phyloP scores from a whole-genome alignment of 2,797 vertebrate species.

The Danio tinwini region DNA sequence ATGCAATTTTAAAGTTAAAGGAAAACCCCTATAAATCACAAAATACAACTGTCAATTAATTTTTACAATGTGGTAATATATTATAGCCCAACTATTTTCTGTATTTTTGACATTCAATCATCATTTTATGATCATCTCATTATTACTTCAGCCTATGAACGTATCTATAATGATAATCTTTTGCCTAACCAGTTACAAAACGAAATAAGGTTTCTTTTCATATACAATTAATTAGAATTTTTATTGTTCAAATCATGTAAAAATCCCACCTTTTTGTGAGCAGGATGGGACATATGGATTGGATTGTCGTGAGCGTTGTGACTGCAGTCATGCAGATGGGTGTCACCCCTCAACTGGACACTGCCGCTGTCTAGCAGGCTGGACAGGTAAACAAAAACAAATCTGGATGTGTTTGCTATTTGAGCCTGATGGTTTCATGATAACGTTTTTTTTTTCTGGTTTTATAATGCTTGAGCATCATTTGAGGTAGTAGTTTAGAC shows the following conservation, averaged over 20 bases:
- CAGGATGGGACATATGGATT: slow-evolving; percentile 93
- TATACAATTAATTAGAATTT: not conserved
- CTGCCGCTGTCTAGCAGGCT: slow-evolving; percentile 92
- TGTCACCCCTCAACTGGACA: slow-evolving; percentile 90
- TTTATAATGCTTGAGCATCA: not conserved
- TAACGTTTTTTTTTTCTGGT: not conserved
- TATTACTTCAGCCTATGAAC: not conserved
- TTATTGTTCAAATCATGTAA: not conserved
- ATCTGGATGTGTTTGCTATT: not conserved
- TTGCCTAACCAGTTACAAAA: not conserved
- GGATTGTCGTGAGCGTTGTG: slow-evolving; percentile 90
- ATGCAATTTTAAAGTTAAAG: no score
- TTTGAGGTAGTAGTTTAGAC: no score
- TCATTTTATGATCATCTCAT: not conserved
- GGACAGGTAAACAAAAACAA: slow-evolving; percentile 85
- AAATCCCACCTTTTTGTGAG: slow-evolving; percentile 12
- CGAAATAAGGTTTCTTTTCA: not conserved
- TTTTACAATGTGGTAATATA: no score
- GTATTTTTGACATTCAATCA: not conserved
- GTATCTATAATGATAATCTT: not conserved
- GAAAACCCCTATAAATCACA: no score
- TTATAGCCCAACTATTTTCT: not conserved
- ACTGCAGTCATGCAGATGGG: slow-evolving; percentile 95
- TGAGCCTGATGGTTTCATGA: not conserved
- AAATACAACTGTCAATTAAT: no score